Conservation (phyloP, 2,888 invertebrate genomes). For the Aplocera efformata region DNA sequence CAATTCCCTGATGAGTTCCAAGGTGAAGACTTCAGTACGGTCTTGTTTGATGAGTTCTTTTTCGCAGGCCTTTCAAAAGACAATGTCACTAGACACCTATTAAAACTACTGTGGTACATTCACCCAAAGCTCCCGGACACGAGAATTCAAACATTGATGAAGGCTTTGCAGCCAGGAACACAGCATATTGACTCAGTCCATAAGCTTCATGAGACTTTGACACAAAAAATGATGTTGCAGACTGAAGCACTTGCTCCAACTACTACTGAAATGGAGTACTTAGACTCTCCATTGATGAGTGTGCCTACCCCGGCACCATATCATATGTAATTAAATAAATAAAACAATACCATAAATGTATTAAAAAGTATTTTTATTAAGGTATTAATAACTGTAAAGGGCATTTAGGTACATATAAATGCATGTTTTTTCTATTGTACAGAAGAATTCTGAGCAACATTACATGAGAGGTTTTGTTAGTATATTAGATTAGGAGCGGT, state of each 20-base stretch:
- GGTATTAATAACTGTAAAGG: conserved; percentile 23
- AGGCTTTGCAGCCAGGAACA: conserved; percentile 86
- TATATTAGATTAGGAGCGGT: conserved; percentile 48
- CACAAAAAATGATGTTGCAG: conserved; percentile 88
- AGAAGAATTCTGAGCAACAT: conserved; percentile 19
- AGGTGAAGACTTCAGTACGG: conserved; percentile 96
- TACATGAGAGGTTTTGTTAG: conserved; percentile 9
- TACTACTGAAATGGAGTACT: conserved; percentile 85
- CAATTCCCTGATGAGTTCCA: conserved; percentile 95
- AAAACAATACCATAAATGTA: conserved; percentile 31
- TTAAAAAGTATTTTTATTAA: conserved; percentile 30
- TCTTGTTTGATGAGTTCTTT: conserved; percentile 97
- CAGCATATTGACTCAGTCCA: conserved; percentile 93
- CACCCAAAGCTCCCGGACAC: conserved; percentile 90
- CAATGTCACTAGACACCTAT: conserved; percentile 94
- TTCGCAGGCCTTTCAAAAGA: conserved; percentile 93
- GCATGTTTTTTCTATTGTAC: conserved; percentile 17
- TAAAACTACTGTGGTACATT: conserved; percentile 95
- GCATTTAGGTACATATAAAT: conserved; percentile 17
- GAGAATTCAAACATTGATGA: conserved; percentile 89
- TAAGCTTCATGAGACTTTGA: conserved; percentile 86
- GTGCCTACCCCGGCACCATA: conserved; percentile 91
- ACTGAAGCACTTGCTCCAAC: conserved; percentile 77
- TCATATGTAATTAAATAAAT: conserved; percentile 54
- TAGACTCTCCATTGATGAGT: conserved; percentile 91